Conservation (phyloP, 2,113 vertebrate species). For the Heterotilapia buettikoferi region DNA sequence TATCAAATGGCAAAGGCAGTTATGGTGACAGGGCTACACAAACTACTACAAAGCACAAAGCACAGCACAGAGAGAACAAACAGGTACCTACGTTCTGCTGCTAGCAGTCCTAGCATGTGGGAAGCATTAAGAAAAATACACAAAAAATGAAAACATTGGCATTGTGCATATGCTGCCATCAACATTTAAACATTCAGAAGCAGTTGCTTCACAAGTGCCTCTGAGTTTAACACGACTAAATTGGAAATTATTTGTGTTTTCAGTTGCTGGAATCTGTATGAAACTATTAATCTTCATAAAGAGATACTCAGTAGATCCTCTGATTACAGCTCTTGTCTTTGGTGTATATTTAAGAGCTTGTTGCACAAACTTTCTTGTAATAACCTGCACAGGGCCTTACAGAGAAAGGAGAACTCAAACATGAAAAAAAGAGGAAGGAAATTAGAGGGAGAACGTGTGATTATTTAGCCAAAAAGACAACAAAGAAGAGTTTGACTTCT, state of each 20-base stretch:
- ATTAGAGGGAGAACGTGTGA: neutral
- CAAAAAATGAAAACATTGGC: neutral
- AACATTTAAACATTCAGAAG: neutral
- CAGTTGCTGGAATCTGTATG: neutral
- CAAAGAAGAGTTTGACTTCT: neutral
- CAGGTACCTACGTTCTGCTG: slow-evolving; percentile 97
- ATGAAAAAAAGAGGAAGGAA: neutral
- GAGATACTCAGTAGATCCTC: neutral
- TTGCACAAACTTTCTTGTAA: neutral
- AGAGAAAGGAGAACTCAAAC: neutral
- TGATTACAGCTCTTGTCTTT: neutral
- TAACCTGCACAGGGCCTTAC: neutral
- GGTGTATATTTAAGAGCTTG: neutral
- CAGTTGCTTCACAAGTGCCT: neutral
- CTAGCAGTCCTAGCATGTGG: slow-evolving; percentile 91
- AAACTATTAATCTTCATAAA: neutral
- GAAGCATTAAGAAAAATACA: slow-evolving; percentile 86
- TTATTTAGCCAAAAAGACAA: neutral
- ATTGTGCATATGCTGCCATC: neutral
- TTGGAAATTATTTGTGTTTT: neutral
- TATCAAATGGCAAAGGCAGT: neutral
- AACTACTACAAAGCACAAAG: neutral
- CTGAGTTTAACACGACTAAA: neutral
- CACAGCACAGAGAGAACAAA: slow-evolving; percentile 19
- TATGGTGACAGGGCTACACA: neutral